Base-by-base conservation (phyloP, 2,888 invertebrate genomes). In the Aphrophora alni region DNA sequence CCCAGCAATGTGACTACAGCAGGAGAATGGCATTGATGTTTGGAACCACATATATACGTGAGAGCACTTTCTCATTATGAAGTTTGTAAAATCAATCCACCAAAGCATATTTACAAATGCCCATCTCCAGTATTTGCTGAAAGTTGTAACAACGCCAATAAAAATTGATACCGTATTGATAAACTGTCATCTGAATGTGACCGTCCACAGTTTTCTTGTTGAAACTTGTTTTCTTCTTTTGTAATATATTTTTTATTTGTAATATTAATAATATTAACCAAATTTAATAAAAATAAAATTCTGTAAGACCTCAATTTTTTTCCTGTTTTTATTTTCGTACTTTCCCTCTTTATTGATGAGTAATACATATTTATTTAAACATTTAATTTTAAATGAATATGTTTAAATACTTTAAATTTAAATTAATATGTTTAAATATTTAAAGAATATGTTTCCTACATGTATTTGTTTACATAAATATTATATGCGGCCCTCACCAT, bases 21-120 rank as follows among this genome's bases (percentile, higher is more conserved):
- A 72, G 33, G 33, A 27, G 80, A 78, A 77, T 82, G 38, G 77
- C 77, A 33, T 82, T 80, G 28, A 82, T 80, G 82, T 83, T 83
- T 77, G 83, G 83, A 27, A 80, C 80, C 68, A 81, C 78, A 69
- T 83, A 82, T 71, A 75, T 75, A 27, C 79, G 82, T 75, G 80
- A 82, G 74, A 82, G 77, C 77, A 75, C 75, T 74, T 81, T 79
- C 69, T 75, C 69, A 25, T 59, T 38, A 80, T 78, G 80, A 82
- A 82, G 75, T 75, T 72, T 26, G 75, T 83, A 38, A 83, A 83
- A 73, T 70, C 28, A 77, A 76, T 17, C 26, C 33, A 75, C 38
- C 38, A 17, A 38, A 51, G 33, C 70, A 68, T 12, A 69, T 69
- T 33, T n/a, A 71, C 70, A 38, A 68, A 80, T 59, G 38, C 25